Evolutionary conservation across 2,113 vertebrate genomes (phyloP), one percentile per base, ranked within the genome.

Genomic region (Amazona guildingii): DNA sequence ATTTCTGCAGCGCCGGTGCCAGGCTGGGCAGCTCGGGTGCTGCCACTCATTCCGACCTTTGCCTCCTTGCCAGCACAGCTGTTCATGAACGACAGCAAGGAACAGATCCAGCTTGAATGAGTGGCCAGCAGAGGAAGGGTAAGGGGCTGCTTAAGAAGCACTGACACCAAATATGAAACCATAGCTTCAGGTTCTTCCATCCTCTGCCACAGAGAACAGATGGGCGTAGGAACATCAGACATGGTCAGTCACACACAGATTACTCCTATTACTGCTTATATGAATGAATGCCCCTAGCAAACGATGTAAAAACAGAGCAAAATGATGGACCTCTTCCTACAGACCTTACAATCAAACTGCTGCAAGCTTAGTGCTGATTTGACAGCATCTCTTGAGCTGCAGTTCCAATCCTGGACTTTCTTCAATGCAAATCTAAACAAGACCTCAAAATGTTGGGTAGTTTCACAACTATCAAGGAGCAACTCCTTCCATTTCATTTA

Each of bases 1-100:
- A 94, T 95, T 96, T 95, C 94, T 95, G 86, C 86, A 46, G 83
- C 21, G 29, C n/a, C 7, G 1, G 92, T 95, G 89, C 96, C 94
- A 96, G 94, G 49, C 87, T 92, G 81, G 1, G 94, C 94, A 83
- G 86, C 11, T 5, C 3, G 83, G 89, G 83, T 76, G 78, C 94
- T 95, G 94, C 91, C 94, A 91, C 93, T 96, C 93, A 96, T 91
- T 82, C 93, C 62, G 62, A 95, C 95, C 95, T 96, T 97, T 84
- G 83, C 95, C 44, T 92, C 5, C 0, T 23, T 68, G 95, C 95
- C 95, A 96, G 89, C 89, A 96, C 88, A 95, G 92, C 92, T 95
- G 94, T 41, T 94, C 81, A 57, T 64, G 93, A 95, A 68, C 94
- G 86, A 87, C 80, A 48, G 73, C 43, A 39, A 94, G 89, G 73